A percentile compares a stretch with the other conserved stretches of the same genome.
Conservation (phyloP, 1,140 invertebrate species). For the Drosophila jambulina region DNA sequence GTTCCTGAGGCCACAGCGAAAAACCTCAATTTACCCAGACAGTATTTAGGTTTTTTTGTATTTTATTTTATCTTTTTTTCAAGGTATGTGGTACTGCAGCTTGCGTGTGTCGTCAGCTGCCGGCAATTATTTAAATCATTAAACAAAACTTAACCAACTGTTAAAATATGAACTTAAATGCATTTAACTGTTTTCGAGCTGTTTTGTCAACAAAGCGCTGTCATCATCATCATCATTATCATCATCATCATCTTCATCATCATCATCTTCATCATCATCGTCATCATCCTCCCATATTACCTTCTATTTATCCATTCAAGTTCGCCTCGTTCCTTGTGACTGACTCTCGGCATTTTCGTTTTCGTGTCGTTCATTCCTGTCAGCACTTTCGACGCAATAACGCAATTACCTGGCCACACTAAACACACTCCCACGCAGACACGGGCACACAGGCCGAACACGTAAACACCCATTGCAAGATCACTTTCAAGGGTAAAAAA, state of each 20-base stretch:
- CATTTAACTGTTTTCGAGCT: slow-evolving; percentile 80
- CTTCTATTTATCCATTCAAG: slow-evolving; percentile 17
- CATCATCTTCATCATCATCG: slow-evolving; percentile 45
- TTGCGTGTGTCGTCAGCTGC: slow-evolving; percentile 27
- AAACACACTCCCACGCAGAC: slow-evolving; percentile 40
- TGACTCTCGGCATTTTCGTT: slow-evolving; percentile 35
- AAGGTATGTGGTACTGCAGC: slow-evolving; percentile 7
- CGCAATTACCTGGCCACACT: slow-evolving; percentile 70
- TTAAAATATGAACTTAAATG: slow-evolving; percentile 83
- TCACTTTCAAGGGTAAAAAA: neutral
- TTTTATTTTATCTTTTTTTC: neutral
- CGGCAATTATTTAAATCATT: slow-evolving; percentile 81
- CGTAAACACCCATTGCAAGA: neutral
- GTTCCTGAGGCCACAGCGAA: slow-evolving; percentile 49
- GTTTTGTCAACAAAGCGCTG: slow-evolving; percentile 80
- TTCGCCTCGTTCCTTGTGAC: slow-evolving; percentile 43
- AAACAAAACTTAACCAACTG: slow-evolving; percentile 83
- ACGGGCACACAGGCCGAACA: neutral
- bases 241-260: slow-evolving; percentile 40
- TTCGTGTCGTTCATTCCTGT: slow-evolving; percentile 68
- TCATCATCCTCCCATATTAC: slow-evolving; percentile 37
- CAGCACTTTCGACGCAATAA: slow-evolving; percentile 76
- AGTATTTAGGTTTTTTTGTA: neutral
- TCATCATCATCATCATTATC: slow-evolving; percentile 69
- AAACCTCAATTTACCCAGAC: slow-evolving; percentile 30